Evolutionary conservation across 2,113 vertebrate genomes (phyloP).

Genomic region (Chitala chitala): DNA sequence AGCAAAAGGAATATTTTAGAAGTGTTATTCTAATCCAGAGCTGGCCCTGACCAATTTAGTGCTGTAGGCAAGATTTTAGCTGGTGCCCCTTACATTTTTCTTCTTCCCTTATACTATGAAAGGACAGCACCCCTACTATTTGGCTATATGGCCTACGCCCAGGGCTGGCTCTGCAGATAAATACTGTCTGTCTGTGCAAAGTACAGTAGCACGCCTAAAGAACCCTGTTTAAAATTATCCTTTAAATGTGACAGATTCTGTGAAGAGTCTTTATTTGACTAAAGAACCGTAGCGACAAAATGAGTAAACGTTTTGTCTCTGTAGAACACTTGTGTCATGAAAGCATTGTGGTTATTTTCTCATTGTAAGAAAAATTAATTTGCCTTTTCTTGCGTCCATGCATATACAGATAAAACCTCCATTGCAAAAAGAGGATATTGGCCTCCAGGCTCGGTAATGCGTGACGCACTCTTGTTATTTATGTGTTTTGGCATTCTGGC

Average conservation of each 20-base stretch:
- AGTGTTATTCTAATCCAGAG: too few species aligned
- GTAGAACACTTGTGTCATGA: not conserved
- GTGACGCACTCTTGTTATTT: not conserved
- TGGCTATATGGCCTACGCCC: too few species aligned
- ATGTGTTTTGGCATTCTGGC: not conserved
- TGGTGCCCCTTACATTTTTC: too few species aligned
- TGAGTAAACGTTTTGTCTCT: not conserved
- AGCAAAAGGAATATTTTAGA: not conserved
- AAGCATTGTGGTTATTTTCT: not conserved
- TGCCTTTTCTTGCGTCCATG: not conserved
- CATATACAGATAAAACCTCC: not conserved
- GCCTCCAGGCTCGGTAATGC: not conserved
- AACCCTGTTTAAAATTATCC: not conserved
- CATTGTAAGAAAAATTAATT: not conserved
- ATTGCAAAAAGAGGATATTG: not conserved
- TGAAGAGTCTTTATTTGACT: not conserved
- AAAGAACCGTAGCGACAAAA: not conserved
- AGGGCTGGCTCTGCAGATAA: too few species aligned
- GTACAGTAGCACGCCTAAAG: not conserved
- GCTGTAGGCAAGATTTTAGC: too few species aligned
- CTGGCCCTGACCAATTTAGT: too few species aligned
- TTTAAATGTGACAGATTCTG: not conserved
- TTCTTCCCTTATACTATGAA: too few species aligned
- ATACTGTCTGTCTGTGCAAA: not conserved
- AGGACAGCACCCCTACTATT: too few species aligned